Base-by-base conservation (phyloP, 2,797 vertebrate species). In the Falco cherrug region DNA sequence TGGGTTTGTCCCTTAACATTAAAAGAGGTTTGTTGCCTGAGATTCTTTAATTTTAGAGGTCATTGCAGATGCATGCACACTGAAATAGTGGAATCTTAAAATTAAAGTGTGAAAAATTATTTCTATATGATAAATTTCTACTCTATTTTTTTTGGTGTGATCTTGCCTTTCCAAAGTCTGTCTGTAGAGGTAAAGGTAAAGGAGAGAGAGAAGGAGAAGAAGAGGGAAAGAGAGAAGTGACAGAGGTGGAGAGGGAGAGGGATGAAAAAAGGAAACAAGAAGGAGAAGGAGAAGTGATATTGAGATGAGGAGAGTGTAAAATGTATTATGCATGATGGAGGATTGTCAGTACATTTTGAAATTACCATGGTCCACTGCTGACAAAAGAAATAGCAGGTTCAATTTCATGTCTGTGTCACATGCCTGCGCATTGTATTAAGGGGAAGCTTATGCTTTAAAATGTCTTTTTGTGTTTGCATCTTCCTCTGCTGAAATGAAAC, bases 21-120 rank as follows among this genome's bases (percentile, higher is more conserved):
- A 48, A 69, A 79, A 63, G 3, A 9, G 9, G 1, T 18, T 70
- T 53, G 3, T 57, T 84, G 7, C 33, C n/a, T 0, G 0, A 48
- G 22, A 28, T 60, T 71, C 57, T 67, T 89, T 59, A 33, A 18
- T 63, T 76, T 68, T 53, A 56, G 31, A 41, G 19, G 15, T 89
- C 20, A 54, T 39, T 56, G 22, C 8, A 13, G 9, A 41, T 73
- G 3, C 18, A n/a, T 2, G 1, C 60, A 39, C 13, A 21, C 41
- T 79, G 48, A 59, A 87, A 94, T 78, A 75, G 7, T 50, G 16
- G 22, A 84, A 69, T 9, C 9, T 61, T 53, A 80, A 39, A 39
- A 48, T 64, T 60, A 45, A 87, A n/a, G 6, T 59, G 21, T 0
- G 2, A 59, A 60, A 79, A 61, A 31, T 11, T 24, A 26, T 53